A percentile compares a stretch with the other conserved stretches of the same genome.
These are phyloP conservation scores for Toxotes jaculatrix DNA, from an alignment of 2,113 vertebrate genomes.

Conservation along the genomic window DNA sequence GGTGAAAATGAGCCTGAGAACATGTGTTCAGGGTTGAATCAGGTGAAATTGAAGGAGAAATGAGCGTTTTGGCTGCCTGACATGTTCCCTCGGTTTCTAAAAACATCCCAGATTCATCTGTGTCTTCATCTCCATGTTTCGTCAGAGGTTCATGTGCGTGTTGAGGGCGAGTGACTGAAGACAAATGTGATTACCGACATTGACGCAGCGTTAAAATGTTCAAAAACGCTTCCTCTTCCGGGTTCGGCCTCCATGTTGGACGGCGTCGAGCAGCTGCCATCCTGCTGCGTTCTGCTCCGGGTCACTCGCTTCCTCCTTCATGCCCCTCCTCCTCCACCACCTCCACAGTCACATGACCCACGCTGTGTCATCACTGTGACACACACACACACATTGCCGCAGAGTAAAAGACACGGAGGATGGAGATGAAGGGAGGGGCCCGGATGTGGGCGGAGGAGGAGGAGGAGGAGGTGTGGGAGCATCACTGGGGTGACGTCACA, in stretches of 20 bases:
- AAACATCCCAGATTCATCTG: not conserved
- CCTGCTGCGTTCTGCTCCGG: constrained; percentile 85
- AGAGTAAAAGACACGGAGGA: constrained; percentile 46
- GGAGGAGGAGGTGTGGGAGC: constrained; percentile 59
- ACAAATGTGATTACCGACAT: not conserved
- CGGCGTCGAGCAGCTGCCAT: constrained; percentile 64
- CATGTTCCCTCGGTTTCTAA: too few species aligned
- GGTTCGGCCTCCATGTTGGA: constrained; percentile 69
- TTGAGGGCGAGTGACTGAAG: fast-evolving
- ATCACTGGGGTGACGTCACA: constrained; percentile 72
- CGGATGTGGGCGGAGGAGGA: constrained; percentile 49
- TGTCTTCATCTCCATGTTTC: not conserved
- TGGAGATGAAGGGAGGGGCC: constrained; percentile 57
- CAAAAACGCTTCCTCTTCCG: constrained; percentile 19
- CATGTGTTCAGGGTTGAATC: not conserved
- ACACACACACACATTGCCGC: constrained; percentile 39
- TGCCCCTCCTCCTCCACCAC: constrained; percentile 76
- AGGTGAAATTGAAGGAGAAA: too few species aligned
- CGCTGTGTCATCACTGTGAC: constrained; percentile 53
- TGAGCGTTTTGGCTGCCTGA: too few species aligned
- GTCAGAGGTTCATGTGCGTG: not conserved
- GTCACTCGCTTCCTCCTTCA: constrained; percentile 85
- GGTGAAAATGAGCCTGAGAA: not conserved
- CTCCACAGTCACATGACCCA: constrained; percentile 59
- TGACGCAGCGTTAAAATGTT: not conserved